phyloP scores from a whole-genome alignment of 2,888 invertebrate species.

The Tipula unca region DNA sequence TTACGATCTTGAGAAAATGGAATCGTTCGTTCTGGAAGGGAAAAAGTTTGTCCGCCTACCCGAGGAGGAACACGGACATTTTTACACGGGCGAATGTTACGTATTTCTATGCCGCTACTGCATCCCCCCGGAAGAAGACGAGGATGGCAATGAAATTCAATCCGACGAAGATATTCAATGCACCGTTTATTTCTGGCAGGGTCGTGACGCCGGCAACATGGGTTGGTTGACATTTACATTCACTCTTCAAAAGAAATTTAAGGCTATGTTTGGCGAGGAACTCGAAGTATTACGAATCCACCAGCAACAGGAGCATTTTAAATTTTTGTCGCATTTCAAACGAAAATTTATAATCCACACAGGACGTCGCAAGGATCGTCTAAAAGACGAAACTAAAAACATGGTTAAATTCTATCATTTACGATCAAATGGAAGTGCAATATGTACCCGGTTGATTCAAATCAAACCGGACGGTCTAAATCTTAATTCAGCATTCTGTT shows the following conservation, averaged over 20 bases:
- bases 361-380: constrained; percentile 63
- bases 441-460: constrained; percentile 88
- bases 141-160: constrained; percentile 38
- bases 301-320: constrained; percentile 97
- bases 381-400: constrained; percentile 40
- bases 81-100: constrained; percentile 93
- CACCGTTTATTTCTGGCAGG: constrained; percentile 99
- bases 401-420: constrained; percentile 89
- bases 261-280: constrained; percentile 77
- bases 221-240: constrained; percentile 99
- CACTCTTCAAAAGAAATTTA: constrained; percentile 86
- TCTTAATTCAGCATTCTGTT: constrained; percentile 92
- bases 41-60: constrained; percentile 96
- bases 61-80: constrained; percentile 83
- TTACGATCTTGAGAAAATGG: constrained; percentile 96
- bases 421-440: constrained; percentile 88
- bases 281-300: constrained; percentile 92
- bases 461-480: constrained; percentile 74
- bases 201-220: constrained; percentile 94
- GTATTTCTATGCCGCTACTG: constrained; percentile 97
- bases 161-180: constrained; percentile 61
- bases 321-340: constrained; percentile 97
- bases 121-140: constrained; percentile 60
- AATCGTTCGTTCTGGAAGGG: constrained; percentile 92
- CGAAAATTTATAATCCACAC: constrained; percentile 86